A percentile compares a stretch with the other conserved stretches of the same genome.
Conservation (phyloP, 1,140 invertebrate species). For the Grapholita molesta region DNA sequence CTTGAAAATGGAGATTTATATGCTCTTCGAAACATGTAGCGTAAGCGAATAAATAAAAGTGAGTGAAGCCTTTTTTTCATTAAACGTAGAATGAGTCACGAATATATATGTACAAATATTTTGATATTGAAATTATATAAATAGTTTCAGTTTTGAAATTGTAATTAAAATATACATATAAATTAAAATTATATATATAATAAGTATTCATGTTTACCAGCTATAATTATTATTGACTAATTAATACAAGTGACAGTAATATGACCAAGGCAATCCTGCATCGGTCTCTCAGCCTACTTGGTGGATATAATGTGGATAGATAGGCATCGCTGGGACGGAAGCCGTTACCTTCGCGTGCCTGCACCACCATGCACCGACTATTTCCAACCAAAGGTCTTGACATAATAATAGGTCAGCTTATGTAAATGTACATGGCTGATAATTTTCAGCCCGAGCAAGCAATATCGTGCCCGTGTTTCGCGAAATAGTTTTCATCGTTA, state of each 20-base stretch:
- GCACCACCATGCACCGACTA: slow-evolving; percentile 16
- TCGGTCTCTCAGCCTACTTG: background rate
- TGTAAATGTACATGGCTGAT: slow-evolving; percentile 23
- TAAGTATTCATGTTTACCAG: background rate
- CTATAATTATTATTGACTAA: background rate
- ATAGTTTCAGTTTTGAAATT: too few species aligned
- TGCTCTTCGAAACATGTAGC: too few species aligned
- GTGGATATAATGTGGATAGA: slow-evolving; percentile 18
- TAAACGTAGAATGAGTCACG: too few species aligned
- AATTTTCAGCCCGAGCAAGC: background rate
- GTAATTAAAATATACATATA: too few species aligned
- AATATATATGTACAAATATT: too few species aligned
- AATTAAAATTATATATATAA: too few species aligned
- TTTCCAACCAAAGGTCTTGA: slow-evolving; percentile 21
- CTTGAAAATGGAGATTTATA: too few species aligned
- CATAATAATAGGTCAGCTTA: slow-evolving; percentile 18
- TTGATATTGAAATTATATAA: too few species aligned
- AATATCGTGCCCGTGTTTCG: background rate
- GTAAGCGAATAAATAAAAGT: too few species aligned
- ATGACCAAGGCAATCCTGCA: background rate
- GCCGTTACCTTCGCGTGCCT: slow-evolving; percentile 24
- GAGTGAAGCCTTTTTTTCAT: too few species aligned
- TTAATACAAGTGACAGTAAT: background rate
- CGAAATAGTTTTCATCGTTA: background rate
- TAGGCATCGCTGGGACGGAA: slow-evolving; percentile 29